A percentile compares a stretch with the other conserved stretches of the same genome.
phyloP scores from a whole-genome alignment of 2,888 invertebrate genomes.

The Suillia variegata region DNA sequence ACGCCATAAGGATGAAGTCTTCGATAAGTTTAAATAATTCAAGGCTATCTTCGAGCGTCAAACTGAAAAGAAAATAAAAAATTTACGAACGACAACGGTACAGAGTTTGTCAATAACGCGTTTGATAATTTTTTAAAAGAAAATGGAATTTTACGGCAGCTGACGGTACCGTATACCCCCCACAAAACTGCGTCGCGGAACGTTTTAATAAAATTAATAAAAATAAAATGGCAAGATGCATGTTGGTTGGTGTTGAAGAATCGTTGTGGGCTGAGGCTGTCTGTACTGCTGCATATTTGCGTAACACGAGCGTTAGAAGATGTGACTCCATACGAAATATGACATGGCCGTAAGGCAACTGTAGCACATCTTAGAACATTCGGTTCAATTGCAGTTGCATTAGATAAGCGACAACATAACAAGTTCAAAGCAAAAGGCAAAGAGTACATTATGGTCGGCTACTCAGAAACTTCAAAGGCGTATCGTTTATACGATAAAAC shows the following conservation, averaged over 20 bases:
- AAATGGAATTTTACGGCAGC: too few relatives aligned
- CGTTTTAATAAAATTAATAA: slow-evolving; percentile 21
- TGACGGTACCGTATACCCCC: slow-evolving; percentile 25
- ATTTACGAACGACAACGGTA: too few relatives aligned
- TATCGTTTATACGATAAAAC: slow-evolving; percentile 12
- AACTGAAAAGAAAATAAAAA: slow-evolving; percentile 25
- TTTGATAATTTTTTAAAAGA: too few relatives aligned
- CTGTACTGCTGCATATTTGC: slow-evolving; percentile 10
- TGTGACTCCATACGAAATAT: slow-evolving; percentile 9
- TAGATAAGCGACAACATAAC: slow-evolving; percentile 11
- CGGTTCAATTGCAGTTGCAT: slow-evolving; percentile 13
- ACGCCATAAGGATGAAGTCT: slow-evolving; percentile 15
- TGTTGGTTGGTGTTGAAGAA: too few relatives aligned
- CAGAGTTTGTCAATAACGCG: too few relatives aligned
- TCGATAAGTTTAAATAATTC: slow-evolving; percentile 21
- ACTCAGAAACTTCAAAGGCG: slow-evolving; percentile 6
- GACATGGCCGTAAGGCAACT: slow-evolving; percentile 11
- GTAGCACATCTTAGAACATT: slow-evolving; percentile 16
- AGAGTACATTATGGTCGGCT: slow-evolving; percentile 11
- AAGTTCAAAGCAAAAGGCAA: slow-evolving; percentile 13
- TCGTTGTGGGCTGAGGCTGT: too few relatives aligned
- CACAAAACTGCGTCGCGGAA: slow-evolving; percentile 26
- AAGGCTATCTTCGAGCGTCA: slow-evolving; percentile 25
- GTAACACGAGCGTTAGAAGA: slow-evolving; percentile 11
- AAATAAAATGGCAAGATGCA: slow-evolving; percentile 27